phyloP scores from a whole-genome alignment of 2,797 vertebrate species.

The Typhlichthys subterraneus region DNA sequence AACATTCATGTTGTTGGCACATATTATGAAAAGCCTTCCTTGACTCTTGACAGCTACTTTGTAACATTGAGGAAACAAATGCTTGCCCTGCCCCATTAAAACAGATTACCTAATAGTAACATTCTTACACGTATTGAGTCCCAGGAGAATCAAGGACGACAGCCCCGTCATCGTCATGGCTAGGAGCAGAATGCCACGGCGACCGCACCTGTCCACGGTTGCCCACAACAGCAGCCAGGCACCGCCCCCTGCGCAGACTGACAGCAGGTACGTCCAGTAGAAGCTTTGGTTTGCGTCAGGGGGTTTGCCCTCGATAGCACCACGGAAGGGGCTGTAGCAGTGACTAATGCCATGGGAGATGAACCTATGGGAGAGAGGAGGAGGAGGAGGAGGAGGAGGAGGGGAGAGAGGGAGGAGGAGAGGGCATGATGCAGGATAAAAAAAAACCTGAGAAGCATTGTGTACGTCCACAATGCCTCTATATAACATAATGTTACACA shows the following conservation, averaged over 20 bases:
- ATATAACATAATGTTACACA: no score
- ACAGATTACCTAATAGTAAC: slow-evolving; percentile 1
- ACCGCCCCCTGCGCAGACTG: slow-evolving; percentile 82
- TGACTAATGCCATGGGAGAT: slow-evolving; percentile 90
- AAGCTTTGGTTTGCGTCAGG: slow-evolving; percentile 70
- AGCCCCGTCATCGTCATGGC: slow-evolving; percentile 87
- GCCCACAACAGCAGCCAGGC: slow-evolving; percentile 86
- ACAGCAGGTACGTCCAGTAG: slow-evolving; percentile 87
- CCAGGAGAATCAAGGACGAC: slow-evolving; percentile 86
- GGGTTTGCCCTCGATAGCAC: slow-evolving; percentile 78
- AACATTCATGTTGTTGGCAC: slow-evolving; percentile 13
- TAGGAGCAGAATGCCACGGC: slow-evolving; percentile 87
- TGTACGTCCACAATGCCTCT: no score
- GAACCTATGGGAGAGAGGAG: slow-evolving; percentile 72
- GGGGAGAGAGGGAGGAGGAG: neutral
- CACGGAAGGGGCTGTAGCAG: slow-evolving; percentile 87
- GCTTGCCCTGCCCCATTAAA: neutral
- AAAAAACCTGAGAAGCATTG: no score
- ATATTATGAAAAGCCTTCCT: slow-evolving; percentile 17
- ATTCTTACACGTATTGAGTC: slow-evolving; percentile 87
- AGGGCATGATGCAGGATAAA: no score
- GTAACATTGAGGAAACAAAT: slow-evolving; percentile 4
- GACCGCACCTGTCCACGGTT: slow-evolving; percentile 85
- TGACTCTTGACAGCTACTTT: slow-evolving; percentile 1
- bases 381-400: slow-evolving; percentile 8